These are phyloP conservation scores for Aegithalos caudatus DNA, from an alignment of 2,113 vertebrate species.

Conservation along the genomic window DNA sequence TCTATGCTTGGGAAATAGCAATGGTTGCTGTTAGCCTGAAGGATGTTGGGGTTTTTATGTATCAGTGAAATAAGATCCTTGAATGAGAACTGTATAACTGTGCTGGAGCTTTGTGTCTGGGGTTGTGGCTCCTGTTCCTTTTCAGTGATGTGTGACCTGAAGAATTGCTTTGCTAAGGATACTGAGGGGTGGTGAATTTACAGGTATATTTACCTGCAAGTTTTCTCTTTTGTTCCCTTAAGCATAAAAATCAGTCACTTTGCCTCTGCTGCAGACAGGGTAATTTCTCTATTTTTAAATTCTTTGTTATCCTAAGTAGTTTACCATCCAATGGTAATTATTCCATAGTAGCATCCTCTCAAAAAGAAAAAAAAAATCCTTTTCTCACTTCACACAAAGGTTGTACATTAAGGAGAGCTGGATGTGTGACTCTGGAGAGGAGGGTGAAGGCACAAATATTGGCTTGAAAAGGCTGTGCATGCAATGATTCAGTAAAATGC, in stretches of 20 bases:
- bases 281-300: not conserved
- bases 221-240: not conserved
- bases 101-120: not conserved
- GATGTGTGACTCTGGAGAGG: not conserved
- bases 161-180: not conserved
- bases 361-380: not conserved
- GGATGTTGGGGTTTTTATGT: not conserved
- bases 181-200: not conserved
- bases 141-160: not conserved
- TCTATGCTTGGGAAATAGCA: not conserved
- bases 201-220: not conserved
- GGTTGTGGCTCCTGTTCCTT: not conserved
- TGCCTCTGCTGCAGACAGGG: not conserved
- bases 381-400: not conserved
- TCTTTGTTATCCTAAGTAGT: not conserved
- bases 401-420: not conserved
- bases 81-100: not conserved
- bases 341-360: not conserved
- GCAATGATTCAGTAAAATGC: not conserved
- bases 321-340: not conserved
- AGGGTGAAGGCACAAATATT: not conserved
- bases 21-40: not conserved
- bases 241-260: not conserved
- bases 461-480: not conserved
- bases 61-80: not conserved